Conservation (phyloP, 2,888 invertebrate species). For the Dendrolimus pini region DNA sequence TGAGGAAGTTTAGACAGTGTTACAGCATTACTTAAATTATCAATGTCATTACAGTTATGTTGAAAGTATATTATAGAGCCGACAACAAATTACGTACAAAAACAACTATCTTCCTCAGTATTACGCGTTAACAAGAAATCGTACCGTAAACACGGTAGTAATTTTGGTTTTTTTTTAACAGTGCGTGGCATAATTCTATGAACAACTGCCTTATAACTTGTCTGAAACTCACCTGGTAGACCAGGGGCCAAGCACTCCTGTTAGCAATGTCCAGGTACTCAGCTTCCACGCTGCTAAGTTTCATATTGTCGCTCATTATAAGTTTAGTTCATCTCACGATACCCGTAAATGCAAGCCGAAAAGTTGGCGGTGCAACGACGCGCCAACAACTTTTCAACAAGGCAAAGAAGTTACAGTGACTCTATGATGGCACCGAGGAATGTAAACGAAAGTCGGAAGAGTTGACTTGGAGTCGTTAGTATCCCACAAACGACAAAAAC, state of each 20-base stretch:
- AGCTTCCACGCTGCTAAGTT: constrained; percentile 68
- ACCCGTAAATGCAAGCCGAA: constrained; percentile 4
- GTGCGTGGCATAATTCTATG: constrained; percentile 36
- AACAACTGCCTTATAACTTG: constrained; percentile 25
- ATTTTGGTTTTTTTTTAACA: constrained; percentile 8
- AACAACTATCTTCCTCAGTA: not conserved
- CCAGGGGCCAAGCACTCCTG: constrained; percentile 81
- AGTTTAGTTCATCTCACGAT: constrained; percentile 34
- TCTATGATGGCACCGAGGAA: not conserved
- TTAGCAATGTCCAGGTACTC: constrained; percentile 84
- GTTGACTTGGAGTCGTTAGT: not conserved
- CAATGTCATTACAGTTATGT: not conserved
- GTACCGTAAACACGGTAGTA: not conserved
- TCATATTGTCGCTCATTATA: constrained; percentile 34
- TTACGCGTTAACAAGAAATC: not conserved
- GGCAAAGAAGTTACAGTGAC: not conserved
- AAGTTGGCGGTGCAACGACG: constrained; percentile 1
- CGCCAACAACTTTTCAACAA: not conserved
- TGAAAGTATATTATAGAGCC: not conserved
- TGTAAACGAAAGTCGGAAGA: not conserved
- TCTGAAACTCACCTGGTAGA: constrained; percentile 80
- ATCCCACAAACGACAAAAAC: constrained; percentile 1
- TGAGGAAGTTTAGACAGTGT: not conserved
- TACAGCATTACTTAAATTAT: no score
- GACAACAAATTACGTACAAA: not conserved